Base-by-base conservation (phyloP, 2,797 vertebrate genomes). In the Typhlichthys subterraneus region DNA sequence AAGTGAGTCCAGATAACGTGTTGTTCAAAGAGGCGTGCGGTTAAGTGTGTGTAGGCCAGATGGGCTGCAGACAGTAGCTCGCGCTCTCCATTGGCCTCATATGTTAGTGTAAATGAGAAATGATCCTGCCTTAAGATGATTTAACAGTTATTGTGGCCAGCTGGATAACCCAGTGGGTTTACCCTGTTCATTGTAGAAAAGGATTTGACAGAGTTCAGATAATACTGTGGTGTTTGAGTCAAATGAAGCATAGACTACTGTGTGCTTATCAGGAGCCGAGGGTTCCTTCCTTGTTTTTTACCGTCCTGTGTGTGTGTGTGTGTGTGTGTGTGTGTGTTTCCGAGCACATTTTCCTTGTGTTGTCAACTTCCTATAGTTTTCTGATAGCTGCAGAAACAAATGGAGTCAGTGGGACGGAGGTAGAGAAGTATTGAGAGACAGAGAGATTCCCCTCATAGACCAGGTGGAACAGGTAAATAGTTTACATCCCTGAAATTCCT, bases 201-300 rank as follows among this genome's bases (percentile, higher is more conserved):
- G 38, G 38, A 42, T 42, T 42, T 62, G 74, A 65, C 65, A 48
- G 66, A 68, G 61, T 70, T 78, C 73, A 77, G 81, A 79, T 85
- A 84, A 85, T 64, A 52, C 58, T 7, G 57, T 59, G 13, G 55
- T 58, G 69, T 71, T 80, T 72, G 83, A 72, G 77, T 80, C 67
- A 69, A 62, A 75, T 80, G 55, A 72, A 83, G 73, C 55, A 59
- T 56, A 23, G 23, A 70, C 52, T 88, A 84, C 86, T 90, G 80
- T 80, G 55, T 81, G 79, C 90, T 92, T 92, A 92, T 94, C 89
- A 78, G 80, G 53, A 63, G 78, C 74, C 77, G 80, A 85, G 71
- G 83, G 89, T 93, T 93, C 90, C 91, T 93, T 93, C 92, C 92
- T 92, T 90, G 86, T 91, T 91, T 92, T 85, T 87, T 89, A 89